These are phyloP conservation scores for Diplazon laetatorius DNA, from an alignment of 2,888 invertebrate genomes.

Conservation along the genomic window DNA sequence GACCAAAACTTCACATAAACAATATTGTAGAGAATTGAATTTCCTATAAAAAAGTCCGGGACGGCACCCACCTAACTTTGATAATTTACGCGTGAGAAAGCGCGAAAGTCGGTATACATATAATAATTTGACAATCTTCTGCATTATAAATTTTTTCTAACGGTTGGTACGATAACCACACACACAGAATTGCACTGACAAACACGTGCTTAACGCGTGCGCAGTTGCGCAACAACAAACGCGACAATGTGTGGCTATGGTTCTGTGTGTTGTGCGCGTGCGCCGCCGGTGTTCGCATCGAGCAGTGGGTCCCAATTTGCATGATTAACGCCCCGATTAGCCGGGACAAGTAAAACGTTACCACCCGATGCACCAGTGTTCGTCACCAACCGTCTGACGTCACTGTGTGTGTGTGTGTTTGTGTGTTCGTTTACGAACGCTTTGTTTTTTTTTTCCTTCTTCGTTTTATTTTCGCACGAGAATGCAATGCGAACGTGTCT, in stretches of 20 bases:
- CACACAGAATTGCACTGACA: no score
- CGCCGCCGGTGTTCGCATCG: slow-evolving; percentile 31
- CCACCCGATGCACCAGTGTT: slow-evolving; percentile 39
- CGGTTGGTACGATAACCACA: no score
- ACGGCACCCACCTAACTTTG: no score
- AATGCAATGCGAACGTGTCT: neutral
- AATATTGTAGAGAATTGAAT: no score
- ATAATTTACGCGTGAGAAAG: no score
- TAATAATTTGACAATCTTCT: no score
- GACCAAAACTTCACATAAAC: no score
- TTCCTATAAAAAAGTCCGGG: no score
- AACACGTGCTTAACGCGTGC: slow-evolving; percentile 28
- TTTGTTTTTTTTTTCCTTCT: no score
- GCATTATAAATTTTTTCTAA: no score
- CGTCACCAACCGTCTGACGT: slow-evolving; percentile 9
- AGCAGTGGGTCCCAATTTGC: slow-evolving; percentile 59
- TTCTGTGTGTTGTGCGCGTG: neutral
- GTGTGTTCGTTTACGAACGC: no score
- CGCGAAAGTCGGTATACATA: no score
- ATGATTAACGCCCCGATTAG: slow-evolving; percentile 65
- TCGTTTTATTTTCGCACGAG: slow-evolving; percentile 12
- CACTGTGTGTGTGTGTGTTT: slow-evolving; percentile 31
- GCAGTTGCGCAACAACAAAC: slow-evolving; percentile 21
- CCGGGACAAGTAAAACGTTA: slow-evolving; percentile 47
- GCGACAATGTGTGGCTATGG: slow-evolving; percentile 13